Conservation (phyloP, 1,140 invertebrate genomes). For the Drosophila athabasca region DNA sequence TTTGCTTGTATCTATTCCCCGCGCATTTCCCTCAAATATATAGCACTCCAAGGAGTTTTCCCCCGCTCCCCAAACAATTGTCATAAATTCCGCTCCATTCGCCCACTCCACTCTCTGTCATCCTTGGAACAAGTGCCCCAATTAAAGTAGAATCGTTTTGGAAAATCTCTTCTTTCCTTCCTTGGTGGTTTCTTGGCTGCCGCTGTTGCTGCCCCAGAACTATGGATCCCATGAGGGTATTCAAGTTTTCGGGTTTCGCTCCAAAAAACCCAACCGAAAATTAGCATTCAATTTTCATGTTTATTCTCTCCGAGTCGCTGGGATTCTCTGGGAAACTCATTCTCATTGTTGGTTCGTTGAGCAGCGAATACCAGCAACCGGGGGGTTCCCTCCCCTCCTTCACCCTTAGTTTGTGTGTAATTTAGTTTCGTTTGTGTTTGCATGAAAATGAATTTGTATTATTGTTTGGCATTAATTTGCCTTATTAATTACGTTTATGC, state of each 20-base stretch:
- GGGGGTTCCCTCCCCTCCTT: conserved; percentile 12
- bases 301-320: not conserved
- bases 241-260: conserved; percentile 46
- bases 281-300: conserved; percentile 59
- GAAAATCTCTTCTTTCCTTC: too few relatives aligned
- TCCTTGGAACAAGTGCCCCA: conserved; percentile 5
- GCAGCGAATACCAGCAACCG: not conserved
- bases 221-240: conserved; percentile 47
- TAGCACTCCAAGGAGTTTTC: not conserved
- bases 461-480: conserved; percentile 82
- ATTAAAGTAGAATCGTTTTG: conserved; percentile 32
- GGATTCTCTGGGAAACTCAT: not conserved
- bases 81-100: not conserved
- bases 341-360: conserved; percentile 5
- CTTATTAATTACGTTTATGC: conserved; percentile 82
- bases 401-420: conserved; percentile 60
- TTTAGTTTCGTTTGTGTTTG: conserved; percentile 75
- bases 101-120: too few relatives aligned
- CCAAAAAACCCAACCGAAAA: conserved; percentile 26
- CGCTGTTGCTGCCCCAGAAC: not conserved
- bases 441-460: conserved; percentile 81
- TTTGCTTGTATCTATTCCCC: not conserved
- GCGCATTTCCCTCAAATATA: conserved; percentile 2
- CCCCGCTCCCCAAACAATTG: not conserved
- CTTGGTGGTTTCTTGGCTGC: too few relatives aligned